Evolutionary conservation across 2,113 vertebrate genomes (phyloP), one percentile per base, ranked within the genome.

Genomic region (Romanogobio albipinnatus): DNA sequence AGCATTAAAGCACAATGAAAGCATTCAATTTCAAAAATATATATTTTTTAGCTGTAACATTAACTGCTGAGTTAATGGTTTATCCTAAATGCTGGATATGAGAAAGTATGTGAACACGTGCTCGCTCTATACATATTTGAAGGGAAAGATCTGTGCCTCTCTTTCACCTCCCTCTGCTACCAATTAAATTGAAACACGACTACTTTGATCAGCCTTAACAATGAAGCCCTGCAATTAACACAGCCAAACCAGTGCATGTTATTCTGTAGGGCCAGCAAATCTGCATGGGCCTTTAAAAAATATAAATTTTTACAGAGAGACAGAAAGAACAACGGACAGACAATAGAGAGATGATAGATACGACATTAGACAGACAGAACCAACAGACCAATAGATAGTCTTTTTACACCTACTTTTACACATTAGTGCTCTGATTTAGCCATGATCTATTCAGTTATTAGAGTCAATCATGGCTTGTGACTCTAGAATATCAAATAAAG

Each of bases 91-190:
- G 51, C 36, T 2, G 22, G 36, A 62, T 43, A 79, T 43, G 22
- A 62, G 36, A 43, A 61, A 45, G 3, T 17, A 17, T 47, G 15
- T 76, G 22, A 59, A 61, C 39, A 56, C 2, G 26, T 33, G 26
- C 47, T 70, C 8, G 71, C 49, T 29, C 43, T 71, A 75, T 17
- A 26, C 56, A 14, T 59, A 19, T 13, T 71, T 77, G n/a, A 39
- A 59, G 51, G 49, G 64, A 29, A 80, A 81, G 59, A 68, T 80
- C 66, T 62, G 56, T 84, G 81, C 17, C 58, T 76, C 76, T 82
- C 61, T 83, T 39, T 87, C 86, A 87, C 87, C 85, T 90, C 87
- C 85, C 87, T 86, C 84, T 86, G 89, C 86, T 87, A 85, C 86
- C 84, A 89, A 90, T 90, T 90, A 90, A 87, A 87, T 76, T 82